A percentile compares a stretch with the other conserved stretches of the same genome.
phyloP scores from a whole-genome alignment of 2,797 vertebrate species.

The Enteromius paludinosus region DNA sequence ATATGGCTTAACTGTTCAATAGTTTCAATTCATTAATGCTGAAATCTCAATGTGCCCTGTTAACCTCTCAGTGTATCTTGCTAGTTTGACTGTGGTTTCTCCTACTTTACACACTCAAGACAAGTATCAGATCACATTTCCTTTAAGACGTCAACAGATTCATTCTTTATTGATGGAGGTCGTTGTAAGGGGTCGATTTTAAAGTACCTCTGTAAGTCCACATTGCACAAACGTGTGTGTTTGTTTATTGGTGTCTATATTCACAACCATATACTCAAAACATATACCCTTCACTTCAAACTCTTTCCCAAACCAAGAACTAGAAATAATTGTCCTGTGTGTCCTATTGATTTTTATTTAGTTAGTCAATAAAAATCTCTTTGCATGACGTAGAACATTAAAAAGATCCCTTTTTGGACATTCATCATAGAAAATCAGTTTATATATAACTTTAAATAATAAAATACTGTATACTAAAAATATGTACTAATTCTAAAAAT shows the following conservation, averaged over 20 bases:
- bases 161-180: slow-evolving; percentile 39
- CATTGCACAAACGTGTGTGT: not conserved
- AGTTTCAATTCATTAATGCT: slow-evolving; percentile 22
- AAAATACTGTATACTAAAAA: not conserved
- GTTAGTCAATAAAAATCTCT: no score
- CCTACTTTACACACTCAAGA: slow-evolving; percentile 35
- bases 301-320: not conserved
- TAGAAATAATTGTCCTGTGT: not conserved
- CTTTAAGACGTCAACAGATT: slow-evolving; percentile 40
- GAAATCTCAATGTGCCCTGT: slow-evolving; percentile 19
- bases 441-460: not conserved
- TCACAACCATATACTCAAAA: not conserved
- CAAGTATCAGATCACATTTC: slow-evolving; percentile 38
- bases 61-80: slow-evolving; percentile 24
- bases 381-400: not conserved
- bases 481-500: not conserved
- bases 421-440: not conserved
- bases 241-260: not conserved
- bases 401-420: not conserved
- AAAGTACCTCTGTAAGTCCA: slow-evolving; percentile 21
- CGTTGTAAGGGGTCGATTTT: not conserved
- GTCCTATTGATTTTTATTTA: not conserved
- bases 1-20: slow-evolving; percentile 6
- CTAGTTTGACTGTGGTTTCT: slow-evolving; percentile 36
- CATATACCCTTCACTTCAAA: not conserved